phyloP scores from a whole-genome alignment of 2,888 invertebrate genomes.

The Beris morrisii region DNA sequence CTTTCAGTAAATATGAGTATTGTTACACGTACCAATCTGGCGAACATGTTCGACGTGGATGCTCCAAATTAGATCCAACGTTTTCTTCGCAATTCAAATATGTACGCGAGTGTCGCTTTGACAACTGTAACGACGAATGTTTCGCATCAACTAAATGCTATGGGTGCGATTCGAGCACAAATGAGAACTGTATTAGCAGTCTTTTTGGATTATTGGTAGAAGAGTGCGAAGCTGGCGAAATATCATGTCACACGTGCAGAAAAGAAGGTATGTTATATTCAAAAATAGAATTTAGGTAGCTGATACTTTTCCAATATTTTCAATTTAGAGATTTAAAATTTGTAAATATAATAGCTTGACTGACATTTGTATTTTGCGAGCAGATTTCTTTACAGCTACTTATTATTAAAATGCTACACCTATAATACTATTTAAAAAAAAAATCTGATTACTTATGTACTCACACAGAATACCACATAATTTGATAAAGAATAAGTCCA shows the following conservation, averaged over 20 bases:
- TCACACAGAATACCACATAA: too few species aligned
- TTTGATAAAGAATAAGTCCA: too few species aligned
- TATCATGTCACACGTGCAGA: slow-evolving; percentile 22
- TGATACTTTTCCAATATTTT: too few species aligned
- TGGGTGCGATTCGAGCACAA: slow-evolving; percentile 35
- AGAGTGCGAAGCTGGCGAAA: neutral
- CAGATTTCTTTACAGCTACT: too few species aligned
- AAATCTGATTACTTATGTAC: too few species aligned
- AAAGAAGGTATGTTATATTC: slow-evolving; percentile 1
- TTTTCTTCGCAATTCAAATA: slow-evolving; percentile 1
- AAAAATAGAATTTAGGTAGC: too few species aligned
- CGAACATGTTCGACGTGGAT: slow-evolving; percentile 19
- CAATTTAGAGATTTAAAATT: too few species aligned
- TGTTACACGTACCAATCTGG: slow-evolving; percentile 21
- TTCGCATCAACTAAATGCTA: slow-evolving; percentile 9
- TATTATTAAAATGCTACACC: too few species aligned
- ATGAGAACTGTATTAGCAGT: slow-evolving; percentile 44
- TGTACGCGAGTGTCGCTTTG: slow-evolving; percentile 11
- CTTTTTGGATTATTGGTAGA: neutral
- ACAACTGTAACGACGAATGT: slow-evolving; percentile 26
- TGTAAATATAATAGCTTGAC: too few species aligned
- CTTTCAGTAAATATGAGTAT: slow-evolving; percentile 20
- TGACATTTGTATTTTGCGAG: too few species aligned
- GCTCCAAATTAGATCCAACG: slow-evolving; percentile 3
- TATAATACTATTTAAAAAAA: too few species aligned